These are phyloP conservation scores for Poecilia velifera DNA, from an alignment of 2,797 vertebrate genomes.

Conservation along the genomic window DNA sequence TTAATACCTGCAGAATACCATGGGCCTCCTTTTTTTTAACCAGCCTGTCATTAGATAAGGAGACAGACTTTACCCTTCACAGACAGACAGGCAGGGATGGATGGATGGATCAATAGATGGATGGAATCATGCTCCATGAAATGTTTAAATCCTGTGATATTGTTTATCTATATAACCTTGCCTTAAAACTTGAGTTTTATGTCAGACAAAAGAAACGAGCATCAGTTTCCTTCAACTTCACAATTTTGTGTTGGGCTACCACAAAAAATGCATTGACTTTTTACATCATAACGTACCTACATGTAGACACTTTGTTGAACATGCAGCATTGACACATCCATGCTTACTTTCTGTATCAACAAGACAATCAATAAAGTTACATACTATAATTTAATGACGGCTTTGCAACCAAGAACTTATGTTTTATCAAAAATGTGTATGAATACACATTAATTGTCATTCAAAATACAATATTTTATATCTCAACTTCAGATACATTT, in stretches of 20 bases:
- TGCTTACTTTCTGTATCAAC: background rate
- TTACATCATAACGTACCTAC: background rate
- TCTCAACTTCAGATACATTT: background rate
- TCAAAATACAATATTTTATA: background rate
- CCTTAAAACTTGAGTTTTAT: background rate
- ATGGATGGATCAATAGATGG: background rate
- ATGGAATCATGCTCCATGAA: background rate
- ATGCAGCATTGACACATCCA: background rate
- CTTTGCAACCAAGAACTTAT: background rate
- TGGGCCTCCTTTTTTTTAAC: background rate
- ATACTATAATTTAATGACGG: background rate
- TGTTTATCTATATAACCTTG: constrained; percentile 2
- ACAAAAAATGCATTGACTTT: background rate
- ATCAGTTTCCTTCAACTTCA: background rate
- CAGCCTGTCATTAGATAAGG: background rate
- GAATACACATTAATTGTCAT: background rate
- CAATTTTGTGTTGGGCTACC: background rate
- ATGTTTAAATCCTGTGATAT: background rate
- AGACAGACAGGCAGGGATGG: background rate
- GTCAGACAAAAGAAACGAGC: background rate
- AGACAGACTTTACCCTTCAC: background rate
- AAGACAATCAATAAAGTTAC: background rate
- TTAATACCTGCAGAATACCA: background rate
- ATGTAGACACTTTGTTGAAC: background rate
- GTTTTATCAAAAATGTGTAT: background rate